A percentile compares a stretch with the other conserved stretches of the same genome.
phyloP scores from a whole-genome alignment of 2,888 invertebrate genomes.

The Diachrysia chrysitis region DNA sequence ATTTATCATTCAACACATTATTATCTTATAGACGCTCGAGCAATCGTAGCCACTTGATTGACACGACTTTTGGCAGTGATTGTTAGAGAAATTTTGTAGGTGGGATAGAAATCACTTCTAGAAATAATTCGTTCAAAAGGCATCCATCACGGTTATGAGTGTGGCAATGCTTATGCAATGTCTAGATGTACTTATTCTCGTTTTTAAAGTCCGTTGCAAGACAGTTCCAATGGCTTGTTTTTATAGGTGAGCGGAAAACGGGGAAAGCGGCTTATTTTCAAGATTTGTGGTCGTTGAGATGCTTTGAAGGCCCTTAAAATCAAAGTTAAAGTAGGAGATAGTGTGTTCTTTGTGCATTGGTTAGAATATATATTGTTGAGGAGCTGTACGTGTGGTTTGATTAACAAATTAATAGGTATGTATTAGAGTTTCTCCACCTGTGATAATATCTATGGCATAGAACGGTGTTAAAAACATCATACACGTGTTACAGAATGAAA shows the following conservation, averaged over 20 bases:
- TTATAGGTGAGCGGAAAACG: neutral
- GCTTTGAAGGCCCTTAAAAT: neutral
- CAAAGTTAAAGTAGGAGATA: neutral
- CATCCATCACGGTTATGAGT: too few species aligned
- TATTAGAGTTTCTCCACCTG: neutral
- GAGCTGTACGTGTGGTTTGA: neutral
- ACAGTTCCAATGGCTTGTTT: neutral
- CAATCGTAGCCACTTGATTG: neutral
- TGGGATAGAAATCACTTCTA: neutral
- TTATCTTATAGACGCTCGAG: constrained; percentile 4
- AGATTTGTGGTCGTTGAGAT: neutral
- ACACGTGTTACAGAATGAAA: neutral
- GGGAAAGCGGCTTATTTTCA: neutral
- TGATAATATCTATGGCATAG: neutral
- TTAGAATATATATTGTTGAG: neutral
- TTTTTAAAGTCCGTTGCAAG: neutral
- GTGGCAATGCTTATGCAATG: too few species aligned
- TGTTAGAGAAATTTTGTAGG: neutral
- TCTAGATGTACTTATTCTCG: too few species aligned
- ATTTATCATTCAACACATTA: neutral
- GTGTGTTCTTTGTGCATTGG: neutral
- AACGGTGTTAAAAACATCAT: neutral
- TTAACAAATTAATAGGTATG: neutral
- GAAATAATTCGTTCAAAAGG: too few species aligned
- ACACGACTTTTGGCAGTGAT: neutral